Conservation (phyloP, 2,113 vertebrate species). For the Calidris pygmaea region DNA sequence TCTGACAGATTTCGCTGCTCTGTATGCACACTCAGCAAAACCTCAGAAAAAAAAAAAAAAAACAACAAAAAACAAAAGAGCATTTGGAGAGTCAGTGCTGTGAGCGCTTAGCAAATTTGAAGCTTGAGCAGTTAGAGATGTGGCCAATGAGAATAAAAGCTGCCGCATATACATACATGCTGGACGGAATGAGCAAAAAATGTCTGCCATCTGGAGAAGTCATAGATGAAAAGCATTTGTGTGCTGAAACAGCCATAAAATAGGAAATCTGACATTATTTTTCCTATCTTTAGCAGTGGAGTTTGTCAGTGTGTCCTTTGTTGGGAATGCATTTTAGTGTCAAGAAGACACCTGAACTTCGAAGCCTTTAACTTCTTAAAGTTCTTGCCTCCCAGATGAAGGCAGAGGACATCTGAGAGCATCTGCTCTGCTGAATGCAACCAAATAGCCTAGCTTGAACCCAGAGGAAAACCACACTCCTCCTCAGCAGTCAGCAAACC, state of each 20-base stretch:
- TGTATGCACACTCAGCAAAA: neutral
- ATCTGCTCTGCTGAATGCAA: neutral
- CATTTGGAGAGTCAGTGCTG: neutral
- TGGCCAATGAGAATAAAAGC: neutral
- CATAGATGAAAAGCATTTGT: neutral
- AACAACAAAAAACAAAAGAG: neutral
- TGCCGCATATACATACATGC: neutral
- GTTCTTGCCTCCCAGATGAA: neutral
- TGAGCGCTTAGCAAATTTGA: neutral
- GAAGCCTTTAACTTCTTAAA: neutral
- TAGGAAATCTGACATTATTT: slow-evolving; percentile 7
- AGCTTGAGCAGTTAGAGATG: neutral
- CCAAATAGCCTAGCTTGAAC: neutral
- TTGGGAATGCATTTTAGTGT: neutral
- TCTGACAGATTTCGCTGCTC: neutral
- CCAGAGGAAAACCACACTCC: neutral
- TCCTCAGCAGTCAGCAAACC: neutral
- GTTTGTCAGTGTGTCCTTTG: neutral
- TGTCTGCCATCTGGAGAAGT: slow-evolving; percentile 10
- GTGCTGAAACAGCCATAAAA: slow-evolving; percentile 6
- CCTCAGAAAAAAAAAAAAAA: neutral
- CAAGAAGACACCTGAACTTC: neutral
- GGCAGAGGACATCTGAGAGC: neutral
- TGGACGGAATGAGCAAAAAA: neutral
- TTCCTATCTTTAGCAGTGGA: slow-evolving; percentile 18